Percentiles rank a stretch among this genome's conserved stretches.
Conservation (phyloP, 2,888 invertebrate genomes). For the Trissolcus japonicus region DNA sequence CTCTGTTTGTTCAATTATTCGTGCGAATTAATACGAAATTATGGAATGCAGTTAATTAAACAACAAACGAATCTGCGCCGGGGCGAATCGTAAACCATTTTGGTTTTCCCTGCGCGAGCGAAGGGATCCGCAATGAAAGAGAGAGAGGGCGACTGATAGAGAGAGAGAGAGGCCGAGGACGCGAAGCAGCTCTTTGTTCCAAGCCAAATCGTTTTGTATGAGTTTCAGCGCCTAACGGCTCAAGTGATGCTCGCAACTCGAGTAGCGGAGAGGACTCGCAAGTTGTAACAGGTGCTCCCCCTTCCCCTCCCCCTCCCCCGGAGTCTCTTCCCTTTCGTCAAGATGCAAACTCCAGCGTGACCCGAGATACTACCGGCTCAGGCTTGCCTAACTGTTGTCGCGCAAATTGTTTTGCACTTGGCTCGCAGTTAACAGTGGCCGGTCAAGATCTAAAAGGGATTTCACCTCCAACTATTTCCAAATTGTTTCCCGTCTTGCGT, state of each 20-base stretch:
- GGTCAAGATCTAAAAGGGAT: slow-evolving; percentile 12
- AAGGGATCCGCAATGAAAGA: not conserved
- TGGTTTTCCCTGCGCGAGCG: slow-evolving; percentile 5
- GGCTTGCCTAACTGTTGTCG: slow-evolving; percentile 34
- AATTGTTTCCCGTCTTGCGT: not conserved
- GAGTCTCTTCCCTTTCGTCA: slow-evolving; percentile 23
- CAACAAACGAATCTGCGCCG: not conserved
- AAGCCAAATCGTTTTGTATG: slow-evolving; percentile 57
- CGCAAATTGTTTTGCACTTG: slow-evolving; percentile 28
- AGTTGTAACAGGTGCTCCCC: slow-evolving; percentile 66
- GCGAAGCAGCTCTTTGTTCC: slow-evolving; percentile 5
- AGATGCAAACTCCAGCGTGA: slow-evolving; percentile 28
- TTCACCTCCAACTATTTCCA: slow-evolving; percentile 2
- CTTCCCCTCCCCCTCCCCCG: not conserved
- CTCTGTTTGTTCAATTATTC: no score
- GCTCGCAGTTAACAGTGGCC: slow-evolving; percentile 18
- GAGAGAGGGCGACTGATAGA: no score
- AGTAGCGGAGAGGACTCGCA: slow-evolving; percentile 56
- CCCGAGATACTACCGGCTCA: slow-evolving; percentile 21
- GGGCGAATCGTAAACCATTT: slow-evolving; percentile 11
- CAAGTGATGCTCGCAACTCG: slow-evolving; percentile 48
- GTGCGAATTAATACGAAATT: not conserved
- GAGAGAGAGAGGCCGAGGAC: not conserved
- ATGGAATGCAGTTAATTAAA: not conserved
- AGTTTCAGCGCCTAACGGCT: slow-evolving; percentile 60